These are phyloP conservation scores for Aromia moschata DNA, from an alignment of 2,888 invertebrate genomes.

Conservation along the genomic window DNA sequence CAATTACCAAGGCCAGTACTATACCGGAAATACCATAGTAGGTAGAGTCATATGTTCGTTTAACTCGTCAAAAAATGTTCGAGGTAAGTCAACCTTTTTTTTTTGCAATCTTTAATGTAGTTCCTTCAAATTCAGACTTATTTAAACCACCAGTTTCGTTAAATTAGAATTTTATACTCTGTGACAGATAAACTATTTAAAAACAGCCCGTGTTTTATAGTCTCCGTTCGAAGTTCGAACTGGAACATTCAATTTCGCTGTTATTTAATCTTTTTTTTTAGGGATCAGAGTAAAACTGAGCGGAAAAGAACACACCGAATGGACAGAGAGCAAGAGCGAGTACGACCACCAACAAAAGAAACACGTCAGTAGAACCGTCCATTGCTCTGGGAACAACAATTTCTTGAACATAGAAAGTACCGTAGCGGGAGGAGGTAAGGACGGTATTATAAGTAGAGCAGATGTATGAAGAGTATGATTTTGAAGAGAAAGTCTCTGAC, in stretches of 20 bases:
- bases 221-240: too few species aligned
- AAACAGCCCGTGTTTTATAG: too few species aligned
- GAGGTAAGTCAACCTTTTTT: constrained; percentile 33
- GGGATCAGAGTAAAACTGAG: constrained; percentile 37
- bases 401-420: constrained; percentile 34
- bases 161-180: too few species aligned
- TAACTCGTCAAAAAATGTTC: constrained; percentile 30
- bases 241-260: too few species aligned
- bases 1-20: constrained; percentile 26
- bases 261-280: constrained; percentile 29
- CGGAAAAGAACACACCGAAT: constrained; percentile 45
- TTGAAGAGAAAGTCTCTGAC: too few species aligned
- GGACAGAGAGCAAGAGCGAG: constrained; percentile 40
- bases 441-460: too few species aligned
- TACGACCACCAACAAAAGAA: constrained; percentile 36
- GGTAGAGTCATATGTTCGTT: constrained; percentile 40
- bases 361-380: constrained; percentile 33
- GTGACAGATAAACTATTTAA: too few species aligned
- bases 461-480: too few species aligned
- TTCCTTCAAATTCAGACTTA: too few species aligned
- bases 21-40: constrained; percentile 34
- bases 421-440: constrained; percentile 41
- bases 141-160: too few species aligned
- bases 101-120: too few species aligned
- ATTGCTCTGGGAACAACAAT: constrained; percentile 38